phyloP scores from a whole-genome alignment of 1,140 invertebrate species.

The Kradibia gibbosae region DNA sequence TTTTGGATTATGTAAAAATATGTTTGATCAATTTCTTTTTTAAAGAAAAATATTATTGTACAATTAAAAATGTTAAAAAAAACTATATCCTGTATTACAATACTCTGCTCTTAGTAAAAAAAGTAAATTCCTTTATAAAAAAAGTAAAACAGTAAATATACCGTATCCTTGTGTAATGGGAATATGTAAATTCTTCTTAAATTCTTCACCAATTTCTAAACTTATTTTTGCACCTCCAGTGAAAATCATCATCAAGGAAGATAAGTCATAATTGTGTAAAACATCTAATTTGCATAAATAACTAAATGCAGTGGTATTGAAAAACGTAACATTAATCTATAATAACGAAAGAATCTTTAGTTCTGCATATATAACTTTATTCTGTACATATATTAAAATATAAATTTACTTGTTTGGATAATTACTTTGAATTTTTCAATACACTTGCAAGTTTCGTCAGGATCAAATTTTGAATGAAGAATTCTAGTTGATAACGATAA shows the following conservation, averaged over 20 bases:
- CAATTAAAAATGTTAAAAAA: too few species aligned
- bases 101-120: too few species aligned
- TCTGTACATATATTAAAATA: background rate
- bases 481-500: constrained; percentile 31
- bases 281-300: constrained; percentile 18
- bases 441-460: constrained; percentile 50
- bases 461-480: constrained; percentile 46
- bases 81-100: too few species aligned
- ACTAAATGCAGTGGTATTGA: background rate
- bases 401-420: background rate
- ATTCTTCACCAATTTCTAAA: background rate
- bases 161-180: constrained; percentile 28
- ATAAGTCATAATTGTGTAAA: constrained; percentile 26
- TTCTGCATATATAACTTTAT: too few species aligned
- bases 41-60: too few species aligned
- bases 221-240: constrained; percentile 31
- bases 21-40: too few species aligned
- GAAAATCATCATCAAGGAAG: background rate
- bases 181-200: background rate
- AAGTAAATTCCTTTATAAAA: too few species aligned
- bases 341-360: background rate
- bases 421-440: constrained; percentile 58
- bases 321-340: constrained; percentile 22
- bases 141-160: constrained; percentile 9
- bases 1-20: too few species aligned